These are phyloP conservation scores for Orestias chungarensis DNA, from an alignment of 2,797 vertebrate species.

Conservation along the genomic window DNA sequence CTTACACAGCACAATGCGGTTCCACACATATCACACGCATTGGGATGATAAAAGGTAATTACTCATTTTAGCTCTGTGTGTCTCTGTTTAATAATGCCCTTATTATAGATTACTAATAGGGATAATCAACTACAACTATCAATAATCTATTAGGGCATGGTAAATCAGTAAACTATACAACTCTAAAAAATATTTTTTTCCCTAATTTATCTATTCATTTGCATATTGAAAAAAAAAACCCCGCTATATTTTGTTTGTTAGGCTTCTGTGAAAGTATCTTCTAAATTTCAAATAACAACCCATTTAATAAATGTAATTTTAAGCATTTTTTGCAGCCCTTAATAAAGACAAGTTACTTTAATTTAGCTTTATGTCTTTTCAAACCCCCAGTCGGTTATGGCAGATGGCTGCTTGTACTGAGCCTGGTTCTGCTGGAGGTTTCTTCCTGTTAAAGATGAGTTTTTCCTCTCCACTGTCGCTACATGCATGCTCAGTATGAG, in stretches of 20 bases:
- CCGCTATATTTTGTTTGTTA: neutral
- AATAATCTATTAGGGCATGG: neutral
- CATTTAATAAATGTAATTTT: neutral
- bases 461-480: too few species aligned
- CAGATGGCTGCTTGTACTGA: too few species aligned
- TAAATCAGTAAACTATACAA: neutral
- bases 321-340: neutral
- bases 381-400: too few species aligned
- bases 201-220: too few species aligned
- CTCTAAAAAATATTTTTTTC: neutral
- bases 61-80: constrained; percentile 14
- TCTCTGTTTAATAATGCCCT: neutral
- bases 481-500: too few species aligned
- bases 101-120: neutral
- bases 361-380: too few species aligned
- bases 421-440: too few species aligned
- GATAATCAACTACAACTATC: neutral
- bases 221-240: neutral
- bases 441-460: too few species aligned
- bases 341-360: neutral
- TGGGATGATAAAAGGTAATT: constrained; percentile 78
- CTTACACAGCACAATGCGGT: constrained; percentile 78
- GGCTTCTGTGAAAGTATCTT: neutral
- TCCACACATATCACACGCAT: constrained; percentile 76
- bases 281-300: neutral